A percentile compares a stretch with the other conserved stretches of the same genome.
Evolutionary conservation across 1,140 invertebrate genomes (phyloP).

Genomic region (Bombus soroeensis): DNA sequence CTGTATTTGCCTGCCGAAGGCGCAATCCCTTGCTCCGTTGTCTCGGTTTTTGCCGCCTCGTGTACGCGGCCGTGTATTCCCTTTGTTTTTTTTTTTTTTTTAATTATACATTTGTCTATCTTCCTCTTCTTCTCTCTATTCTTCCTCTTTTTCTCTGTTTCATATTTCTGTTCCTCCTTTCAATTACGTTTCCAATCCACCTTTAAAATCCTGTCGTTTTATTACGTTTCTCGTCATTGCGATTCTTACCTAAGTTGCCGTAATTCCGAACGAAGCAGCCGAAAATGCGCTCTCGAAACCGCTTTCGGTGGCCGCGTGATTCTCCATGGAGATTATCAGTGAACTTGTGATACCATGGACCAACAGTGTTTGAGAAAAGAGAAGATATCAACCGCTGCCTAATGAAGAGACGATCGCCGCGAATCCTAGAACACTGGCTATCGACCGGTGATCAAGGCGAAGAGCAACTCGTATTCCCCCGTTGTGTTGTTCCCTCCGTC

Average conservation of each 20-base stretch:
- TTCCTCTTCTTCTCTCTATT: background rate
- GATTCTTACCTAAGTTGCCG: slow-evolving; percentile 2
- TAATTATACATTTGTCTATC: background rate
- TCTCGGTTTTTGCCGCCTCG: background rate
- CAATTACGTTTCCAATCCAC: too few relatives aligned
- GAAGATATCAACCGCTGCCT: background rate
- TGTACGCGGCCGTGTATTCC: background rate
- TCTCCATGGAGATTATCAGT: background rate
- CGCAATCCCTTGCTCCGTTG: background rate
- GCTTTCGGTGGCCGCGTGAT: background rate
- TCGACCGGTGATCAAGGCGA: background rate
- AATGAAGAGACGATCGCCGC: slow-evolving; percentile 2
- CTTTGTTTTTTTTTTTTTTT: background rate
- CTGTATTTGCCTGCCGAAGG: background rate
- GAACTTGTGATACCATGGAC: slow-evolving; percentile 10
- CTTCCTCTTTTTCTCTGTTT: background rate
- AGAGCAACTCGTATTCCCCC: background rate
- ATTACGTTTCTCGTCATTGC: background rate
- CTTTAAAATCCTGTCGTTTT: background rate
- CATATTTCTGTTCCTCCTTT: background rate
- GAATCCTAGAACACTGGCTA: background rate
- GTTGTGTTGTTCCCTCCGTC: slow-evolving; percentile 4
- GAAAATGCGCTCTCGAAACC: slow-evolving; percentile 51
- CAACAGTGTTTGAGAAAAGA: background rate
- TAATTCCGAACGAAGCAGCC: background rate